Evolutionary conservation across 2,113 vertebrate genomes (phyloP).

Genomic region (Balaenoptera acutorostrata): DNA sequence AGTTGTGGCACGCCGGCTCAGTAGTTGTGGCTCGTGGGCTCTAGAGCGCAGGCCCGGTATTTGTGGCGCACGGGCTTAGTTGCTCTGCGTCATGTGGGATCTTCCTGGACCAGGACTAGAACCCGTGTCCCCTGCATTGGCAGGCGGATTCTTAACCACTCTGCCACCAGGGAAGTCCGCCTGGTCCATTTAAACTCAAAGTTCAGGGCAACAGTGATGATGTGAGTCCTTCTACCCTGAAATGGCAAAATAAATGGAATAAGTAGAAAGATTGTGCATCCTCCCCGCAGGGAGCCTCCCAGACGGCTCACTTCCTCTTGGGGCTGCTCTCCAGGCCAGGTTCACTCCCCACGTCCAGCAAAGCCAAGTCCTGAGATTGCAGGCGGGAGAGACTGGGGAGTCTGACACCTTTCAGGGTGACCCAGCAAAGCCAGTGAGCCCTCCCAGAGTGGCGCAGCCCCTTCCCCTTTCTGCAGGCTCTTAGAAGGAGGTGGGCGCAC

Average conservation of each 20-base stretch:
- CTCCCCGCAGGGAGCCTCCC: accelerated
- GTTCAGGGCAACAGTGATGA: background rate
- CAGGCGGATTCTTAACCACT: too few species aligned
- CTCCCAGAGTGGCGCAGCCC: background rate
- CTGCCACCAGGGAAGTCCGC: background rate
- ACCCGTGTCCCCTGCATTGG: too few species aligned
- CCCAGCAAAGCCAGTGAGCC: background rate
- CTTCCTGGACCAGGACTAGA: too few species aligned
- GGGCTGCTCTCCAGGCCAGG: background rate
- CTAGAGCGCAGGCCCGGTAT: too few species aligned
- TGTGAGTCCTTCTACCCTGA: background rate
- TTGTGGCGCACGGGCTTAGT: too few species aligned
- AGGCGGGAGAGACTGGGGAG: too few species aligned
- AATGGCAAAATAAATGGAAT: background rate
- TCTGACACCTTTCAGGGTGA: background rate
- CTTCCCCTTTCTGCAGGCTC: background rate
- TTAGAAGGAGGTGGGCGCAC: background rate
- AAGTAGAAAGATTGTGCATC: background rate
- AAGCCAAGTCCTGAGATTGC: background rate
- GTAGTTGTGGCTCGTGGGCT: too few species aligned
- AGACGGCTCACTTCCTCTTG: accelerated
- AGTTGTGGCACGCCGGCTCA: too few species aligned
- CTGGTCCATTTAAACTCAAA: background rate
- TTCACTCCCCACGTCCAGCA: background rate
- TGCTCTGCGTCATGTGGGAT: too few species aligned